Base-by-base conservation (phyloP, 2,113 vertebrate species). In the Lagopus leucura region DNA sequence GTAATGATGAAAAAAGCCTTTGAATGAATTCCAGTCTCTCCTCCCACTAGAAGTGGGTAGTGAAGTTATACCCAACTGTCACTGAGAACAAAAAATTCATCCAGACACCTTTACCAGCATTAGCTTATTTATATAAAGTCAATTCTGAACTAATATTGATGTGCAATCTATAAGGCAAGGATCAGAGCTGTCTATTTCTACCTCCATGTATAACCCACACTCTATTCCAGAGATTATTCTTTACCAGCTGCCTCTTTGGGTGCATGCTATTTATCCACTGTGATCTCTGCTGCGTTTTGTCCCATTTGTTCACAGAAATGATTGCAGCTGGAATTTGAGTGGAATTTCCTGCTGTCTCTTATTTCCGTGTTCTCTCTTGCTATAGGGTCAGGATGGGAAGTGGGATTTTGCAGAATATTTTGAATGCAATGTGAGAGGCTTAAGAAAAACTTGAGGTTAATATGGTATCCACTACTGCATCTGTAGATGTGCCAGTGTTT, bases 301-400 rank as follows among this genome's bases (percentile, higher is more conserved):
- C 84, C 64, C 89, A 89, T 25, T 75, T 73, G 69, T 66, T 96
- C 71, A 76, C 86, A 94, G 87, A 92, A 96, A 80, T 48, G 25
- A 74, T 86, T 91, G 82, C 79, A 91, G 75, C 73, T 94, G 94
- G 93, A 94, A 95, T 93, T 86, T 57, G 79, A 88, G 91, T 93
- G 94, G 96, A 92, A 94, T 95, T 97, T 96, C 95, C 93, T 94
- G 93, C 76, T 94, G 40, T 95, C 88, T 73, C 76, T 73, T 78
- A 77, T 92, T 95, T 94, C 93, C 0, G 5, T 79, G 86, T 92
- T 94, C 89, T 77, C 70, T 88, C 64, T 90, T 92, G 92, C 91
- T 81, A 79, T 58, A 15, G 81, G 88, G 86, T 86, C 90, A 87
- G 73, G 83, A n/a, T 58, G 88, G 90, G 92, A 96, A 96, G 90